Evolutionary conservation across 2,113 vertebrate species (phyloP).

Genomic region (Gymnorhina tibicen): DNA sequence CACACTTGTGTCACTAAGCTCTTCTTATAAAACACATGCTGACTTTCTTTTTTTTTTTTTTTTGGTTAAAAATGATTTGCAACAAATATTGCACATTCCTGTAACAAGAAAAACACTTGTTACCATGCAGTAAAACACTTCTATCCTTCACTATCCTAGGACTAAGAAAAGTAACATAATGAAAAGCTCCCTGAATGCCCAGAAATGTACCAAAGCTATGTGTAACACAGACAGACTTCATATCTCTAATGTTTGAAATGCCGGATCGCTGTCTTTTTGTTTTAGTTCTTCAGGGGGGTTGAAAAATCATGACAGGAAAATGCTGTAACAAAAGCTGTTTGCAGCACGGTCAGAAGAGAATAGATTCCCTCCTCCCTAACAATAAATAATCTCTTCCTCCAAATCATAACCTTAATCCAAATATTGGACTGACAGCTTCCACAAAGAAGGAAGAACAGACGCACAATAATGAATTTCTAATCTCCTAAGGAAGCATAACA

Average conservation of each 20-base stretch:
- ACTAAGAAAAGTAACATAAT: neutral
- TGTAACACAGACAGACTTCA: neutral
- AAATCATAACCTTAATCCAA: slow-evolving; percentile 30
- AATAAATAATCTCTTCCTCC: neutral
- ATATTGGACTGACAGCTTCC: slow-evolving; percentile 6
- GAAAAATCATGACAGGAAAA: neutral
- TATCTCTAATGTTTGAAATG: neutral
- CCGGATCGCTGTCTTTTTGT: neutral
- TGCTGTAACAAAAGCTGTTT: neutral
- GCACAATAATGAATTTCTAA: neutral
- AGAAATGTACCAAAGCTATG: neutral
- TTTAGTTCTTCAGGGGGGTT: neutral
- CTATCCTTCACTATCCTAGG: neutral
- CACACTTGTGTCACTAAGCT: neutral
- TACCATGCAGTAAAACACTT: neutral
- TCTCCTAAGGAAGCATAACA: neutral
- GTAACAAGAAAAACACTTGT: neutral
- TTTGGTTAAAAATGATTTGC: neutral
- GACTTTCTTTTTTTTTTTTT: neutral
- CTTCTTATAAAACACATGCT: neutral
- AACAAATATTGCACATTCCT: neutral
- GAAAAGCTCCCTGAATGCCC: neutral
- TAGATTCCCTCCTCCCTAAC: neutral
- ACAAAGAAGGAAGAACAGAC: slow-evolving; percentile 22
- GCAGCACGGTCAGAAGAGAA: neutral